These are phyloP conservation scores for Proisotoma minuta DNA, from an alignment of 2,888 invertebrate genomes.

Conservation along the genomic window DNA sequence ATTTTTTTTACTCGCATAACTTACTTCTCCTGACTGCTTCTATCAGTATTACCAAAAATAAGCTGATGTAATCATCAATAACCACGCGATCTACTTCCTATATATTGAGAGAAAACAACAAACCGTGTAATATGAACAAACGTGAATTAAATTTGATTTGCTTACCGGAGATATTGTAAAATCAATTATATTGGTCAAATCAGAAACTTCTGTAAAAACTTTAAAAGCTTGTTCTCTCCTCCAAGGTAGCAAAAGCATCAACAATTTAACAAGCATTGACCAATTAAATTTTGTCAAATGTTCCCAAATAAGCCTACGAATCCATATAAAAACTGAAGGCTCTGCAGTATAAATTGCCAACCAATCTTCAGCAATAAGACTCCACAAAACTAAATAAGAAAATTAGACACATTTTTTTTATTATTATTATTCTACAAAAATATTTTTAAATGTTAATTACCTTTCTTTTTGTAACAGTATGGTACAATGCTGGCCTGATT, in stretches of 20 bases:
- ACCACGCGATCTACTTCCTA: conserved; percentile 30
- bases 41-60: conserved; percentile 40
- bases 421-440: background rate
- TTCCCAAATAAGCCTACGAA: conserved; percentile 24
- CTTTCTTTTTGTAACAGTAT: conserved; percentile 15
- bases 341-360: conserved; percentile 38
- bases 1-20: background rate
- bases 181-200: conserved; percentile 40
- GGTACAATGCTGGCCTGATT: conserved; percentile 17
- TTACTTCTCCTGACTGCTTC: conserved; percentile 34
- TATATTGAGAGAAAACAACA: too few species aligned
- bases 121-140: too few species aligned
- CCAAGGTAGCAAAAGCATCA: conserved; percentile 39
- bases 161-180: conserved; percentile 33
- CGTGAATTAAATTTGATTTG: background rate
- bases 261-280: conserved; percentile 22
- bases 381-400: conserved; percentile 36
- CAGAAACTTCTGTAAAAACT: conserved; percentile 36
- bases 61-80: conserved; percentile 39
- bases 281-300: conserved; percentile 26
- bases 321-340: conserved; percentile 39
- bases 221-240: conserved; percentile 42
- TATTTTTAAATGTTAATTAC: conserved; percentile 6
- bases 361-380: conserved; percentile 42
- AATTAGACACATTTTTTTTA: background rate